A percentile compares a stretch with the other conserved stretches of the same genome.
Evolutionary conservation across 2,888 invertebrate genomes (phyloP).

Genomic region (Parasteatoda lunata): DNA sequence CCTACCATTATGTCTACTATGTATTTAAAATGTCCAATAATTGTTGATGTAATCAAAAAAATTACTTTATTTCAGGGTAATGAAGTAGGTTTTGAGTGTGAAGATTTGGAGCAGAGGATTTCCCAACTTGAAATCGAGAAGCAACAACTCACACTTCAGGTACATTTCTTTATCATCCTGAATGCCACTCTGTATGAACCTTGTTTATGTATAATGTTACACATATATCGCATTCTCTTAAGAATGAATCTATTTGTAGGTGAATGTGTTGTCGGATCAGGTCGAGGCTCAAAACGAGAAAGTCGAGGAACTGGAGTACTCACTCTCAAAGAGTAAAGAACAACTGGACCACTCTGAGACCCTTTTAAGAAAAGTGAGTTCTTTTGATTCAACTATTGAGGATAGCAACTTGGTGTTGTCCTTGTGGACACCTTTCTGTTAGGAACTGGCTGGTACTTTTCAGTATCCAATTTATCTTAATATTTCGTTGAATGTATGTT

Average conservation of each 20-base stretch:
- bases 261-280: constrained; percentile 65
- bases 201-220: neutral
- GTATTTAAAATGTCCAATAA: too few species aligned
- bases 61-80: constrained; percentile 31
- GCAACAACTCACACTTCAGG: constrained; percentile 88
- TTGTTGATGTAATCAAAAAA: too few species aligned
- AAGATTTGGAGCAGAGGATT: constrained; percentile 85
- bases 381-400: too few species aligned
- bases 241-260: constrained; percentile 18
- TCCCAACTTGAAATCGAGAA: constrained; percentile 90
- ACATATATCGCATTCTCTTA: too few species aligned
- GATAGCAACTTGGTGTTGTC: too few species aligned
- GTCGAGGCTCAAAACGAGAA: constrained; percentile 68
- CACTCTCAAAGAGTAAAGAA: constrained; percentile 52
- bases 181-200: neutral
- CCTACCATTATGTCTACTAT: too few species aligned
- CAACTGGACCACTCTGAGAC: constrained; percentile 59
- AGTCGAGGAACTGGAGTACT: constrained; percentile 60
- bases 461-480: too few species aligned
- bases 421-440: too few species aligned
- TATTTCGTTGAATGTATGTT: too few species aligned
- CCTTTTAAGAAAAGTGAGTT: constrained; percentile 54
- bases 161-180: constrained; percentile 67
- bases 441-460: too few species aligned
- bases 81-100: constrained; percentile 64